These are phyloP conservation scores for Halichondria panicea DNA, from an alignment of 37 sponge, comb jelly and placozoan genomes.

Conservation along the genomic window DNA sequence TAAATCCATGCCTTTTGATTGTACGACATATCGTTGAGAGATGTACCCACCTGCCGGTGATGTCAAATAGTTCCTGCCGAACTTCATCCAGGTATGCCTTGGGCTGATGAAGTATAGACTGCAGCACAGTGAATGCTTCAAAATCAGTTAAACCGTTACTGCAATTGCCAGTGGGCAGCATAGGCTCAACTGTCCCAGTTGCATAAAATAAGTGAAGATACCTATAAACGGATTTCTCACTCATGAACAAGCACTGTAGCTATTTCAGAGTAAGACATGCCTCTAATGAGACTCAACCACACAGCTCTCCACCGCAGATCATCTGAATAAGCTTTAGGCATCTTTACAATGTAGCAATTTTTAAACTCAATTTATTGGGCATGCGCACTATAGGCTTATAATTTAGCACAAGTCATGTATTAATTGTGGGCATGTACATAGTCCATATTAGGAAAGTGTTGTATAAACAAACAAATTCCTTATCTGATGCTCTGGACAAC, in stretches of 20 bases:
- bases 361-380: too few species aligned
- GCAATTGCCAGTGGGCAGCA: neutral
- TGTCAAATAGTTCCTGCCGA: neutral
- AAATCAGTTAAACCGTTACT: neutral
- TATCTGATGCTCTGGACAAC: too few species aligned
- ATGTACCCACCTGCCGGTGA: slow-evolving; percentile 10
- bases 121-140: slow-evolving; percentile 1
- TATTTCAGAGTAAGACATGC: neutral
- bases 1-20: slow-evolving; percentile 7
- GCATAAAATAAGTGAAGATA: slow-evolving; percentile 7
- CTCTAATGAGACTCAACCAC: too few species aligned
- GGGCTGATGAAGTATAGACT: slow-evolving; percentile 1
- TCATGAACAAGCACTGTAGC: neutral
- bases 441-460: too few species aligned
- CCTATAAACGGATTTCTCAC: neutral
- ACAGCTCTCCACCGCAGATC: slow-evolving; percentile 25
- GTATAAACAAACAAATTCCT: too few species aligned
- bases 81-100: neutral
- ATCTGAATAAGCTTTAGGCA: slow-evolving; percentile 11
- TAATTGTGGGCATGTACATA: too few species aligned
- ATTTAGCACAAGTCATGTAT: too few species aligned
- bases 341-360: too few species aligned
- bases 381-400: too few species aligned
- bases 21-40: neutral
- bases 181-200: slow-evolving; percentile 21